Percentiles rank a stretch among this genome's conserved stretches.
Conservation (phyloP, 64 coral and sea anemone genomes). For the Montipora efflorescens region DNA sequence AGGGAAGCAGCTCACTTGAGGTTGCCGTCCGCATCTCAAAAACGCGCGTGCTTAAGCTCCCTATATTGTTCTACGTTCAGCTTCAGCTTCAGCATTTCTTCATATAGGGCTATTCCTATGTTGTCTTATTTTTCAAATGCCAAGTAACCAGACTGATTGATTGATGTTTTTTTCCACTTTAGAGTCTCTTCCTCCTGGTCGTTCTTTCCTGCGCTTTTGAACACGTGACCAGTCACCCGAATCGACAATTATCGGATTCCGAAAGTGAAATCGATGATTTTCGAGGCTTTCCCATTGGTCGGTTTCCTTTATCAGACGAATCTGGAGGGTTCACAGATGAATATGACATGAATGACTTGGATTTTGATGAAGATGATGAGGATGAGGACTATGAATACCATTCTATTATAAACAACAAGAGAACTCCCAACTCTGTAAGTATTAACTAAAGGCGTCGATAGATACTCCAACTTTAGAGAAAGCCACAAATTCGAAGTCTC, state of each 20-base stretch:
- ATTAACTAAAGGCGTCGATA: neutral
- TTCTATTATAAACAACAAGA: slow-evolving; percentile 25
- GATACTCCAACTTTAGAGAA: neutral
- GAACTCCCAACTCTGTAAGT: slow-evolving; percentile 34
- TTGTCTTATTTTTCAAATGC: no score
- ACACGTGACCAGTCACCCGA: neutral
- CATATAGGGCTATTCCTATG: no score
- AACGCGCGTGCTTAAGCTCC: no score
- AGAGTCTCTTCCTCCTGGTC: neutral
- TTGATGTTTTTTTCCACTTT: neutral
- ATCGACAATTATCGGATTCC: neutral
- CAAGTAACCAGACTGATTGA: neutral
- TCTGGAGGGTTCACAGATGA: neutral
- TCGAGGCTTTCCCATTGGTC: neutral
- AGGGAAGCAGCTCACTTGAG: no score
- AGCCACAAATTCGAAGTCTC: neutral
- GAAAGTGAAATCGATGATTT: slow-evolving; percentile 10
- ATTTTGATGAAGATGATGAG: neutral
- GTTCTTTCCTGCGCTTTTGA: neutral
- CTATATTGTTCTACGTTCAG: no score
- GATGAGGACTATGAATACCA: neutral
- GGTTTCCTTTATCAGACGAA: neutral
- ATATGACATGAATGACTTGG: neutral
- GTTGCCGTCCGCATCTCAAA: no score
- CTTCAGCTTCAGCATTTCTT: no score